These are phyloP conservation scores for Drosophila kambysellisi DNA, from an alignment of 2,888 invertebrate species.

Conservation along the genomic window DNA sequence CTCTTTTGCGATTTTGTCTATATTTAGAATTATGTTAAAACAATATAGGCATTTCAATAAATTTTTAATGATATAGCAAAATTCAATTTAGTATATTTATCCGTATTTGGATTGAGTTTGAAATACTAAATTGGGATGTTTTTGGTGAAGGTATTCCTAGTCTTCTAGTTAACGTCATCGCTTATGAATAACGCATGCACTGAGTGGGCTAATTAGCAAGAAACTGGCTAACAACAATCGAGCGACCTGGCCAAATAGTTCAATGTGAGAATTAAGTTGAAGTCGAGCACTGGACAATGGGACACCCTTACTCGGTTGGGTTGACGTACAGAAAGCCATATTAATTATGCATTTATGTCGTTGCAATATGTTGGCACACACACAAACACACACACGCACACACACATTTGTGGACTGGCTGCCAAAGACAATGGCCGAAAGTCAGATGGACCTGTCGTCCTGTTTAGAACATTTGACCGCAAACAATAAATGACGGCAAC, in stretches of 20 bases:
- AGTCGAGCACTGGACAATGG: conserved; percentile 41
- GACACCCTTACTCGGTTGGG: conserved; percentile 26
- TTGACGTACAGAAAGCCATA: conserved; percentile 69
- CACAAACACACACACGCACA: conserved; percentile 40
- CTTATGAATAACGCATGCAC: conserved; percentile 39
- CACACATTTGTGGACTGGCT: conserved; percentile 9
- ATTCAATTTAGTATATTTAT: background rate
- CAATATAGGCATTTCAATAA: background rate
- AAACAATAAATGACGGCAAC: conserved; percentile 81
- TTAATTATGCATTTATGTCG: conserved; percentile 83
- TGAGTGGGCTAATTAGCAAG: conserved; percentile 59
- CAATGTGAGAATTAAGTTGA: conserved; percentile 58
- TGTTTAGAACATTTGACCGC: conserved; percentile 73
- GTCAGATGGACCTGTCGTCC: conserved; percentile 41
- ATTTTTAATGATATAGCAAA: background rate
- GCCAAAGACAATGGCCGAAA: conserved; percentile 62
- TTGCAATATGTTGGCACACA: conserved; percentile 69
- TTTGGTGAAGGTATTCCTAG: background rate
- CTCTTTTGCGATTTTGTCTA: too few relatives aligned
- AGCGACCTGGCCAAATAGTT: conserved; percentile 46
- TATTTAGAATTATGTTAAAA: background rate
- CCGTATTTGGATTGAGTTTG: background rate
- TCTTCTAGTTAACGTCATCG: conserved; percentile 18
- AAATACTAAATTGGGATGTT: background rate
- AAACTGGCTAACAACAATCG: conserved; percentile 42